These are phyloP conservation scores for Polymixis flavicincta DNA, from an alignment of 2,888 invertebrate genomes.

Conservation along the genomic window DNA sequence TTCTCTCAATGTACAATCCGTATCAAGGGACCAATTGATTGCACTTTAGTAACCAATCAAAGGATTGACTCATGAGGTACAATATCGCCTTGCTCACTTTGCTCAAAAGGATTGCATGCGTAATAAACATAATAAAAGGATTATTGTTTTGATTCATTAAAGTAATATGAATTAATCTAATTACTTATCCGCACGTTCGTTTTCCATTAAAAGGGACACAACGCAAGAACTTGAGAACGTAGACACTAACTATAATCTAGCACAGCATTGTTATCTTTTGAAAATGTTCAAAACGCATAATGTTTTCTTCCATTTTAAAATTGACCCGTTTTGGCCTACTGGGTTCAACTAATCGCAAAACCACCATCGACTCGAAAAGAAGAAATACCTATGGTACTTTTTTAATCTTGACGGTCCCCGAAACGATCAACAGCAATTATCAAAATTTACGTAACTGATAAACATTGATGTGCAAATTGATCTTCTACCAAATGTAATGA, in stretches of 20 bases:
- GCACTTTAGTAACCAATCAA: constrained; percentile 1
- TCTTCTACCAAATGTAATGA: too few species aligned
- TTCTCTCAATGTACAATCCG: constrained; percentile 4
- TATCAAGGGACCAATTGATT: background rate
- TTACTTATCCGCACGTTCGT: constrained; percentile 44
- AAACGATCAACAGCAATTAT: too few species aligned
- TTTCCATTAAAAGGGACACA: background rate
- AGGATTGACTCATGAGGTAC: constrained; percentile 1
- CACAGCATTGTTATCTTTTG: background rate
- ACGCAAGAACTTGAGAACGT: background rate
- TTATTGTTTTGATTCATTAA: constrained; percentile 10
- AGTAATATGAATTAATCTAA: constrained; percentile 10
- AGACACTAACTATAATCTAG: background rate
- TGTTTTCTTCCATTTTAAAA: background rate
- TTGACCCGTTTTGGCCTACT: background rate
- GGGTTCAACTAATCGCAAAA: too few species aligned
- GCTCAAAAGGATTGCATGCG: constrained; percentile 28
- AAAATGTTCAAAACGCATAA: background rate
- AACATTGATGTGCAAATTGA: too few species aligned
- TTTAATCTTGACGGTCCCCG: background rate
- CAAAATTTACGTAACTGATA: too few species aligned
- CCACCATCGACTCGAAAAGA: background rate
- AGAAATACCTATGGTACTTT: too few species aligned
- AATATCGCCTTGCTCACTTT: background rate
- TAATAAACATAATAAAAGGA: background rate